phyloP scores from a whole-genome alignment of 2,888 invertebrate genomes.

The Orgyia antiqua region DNA sequence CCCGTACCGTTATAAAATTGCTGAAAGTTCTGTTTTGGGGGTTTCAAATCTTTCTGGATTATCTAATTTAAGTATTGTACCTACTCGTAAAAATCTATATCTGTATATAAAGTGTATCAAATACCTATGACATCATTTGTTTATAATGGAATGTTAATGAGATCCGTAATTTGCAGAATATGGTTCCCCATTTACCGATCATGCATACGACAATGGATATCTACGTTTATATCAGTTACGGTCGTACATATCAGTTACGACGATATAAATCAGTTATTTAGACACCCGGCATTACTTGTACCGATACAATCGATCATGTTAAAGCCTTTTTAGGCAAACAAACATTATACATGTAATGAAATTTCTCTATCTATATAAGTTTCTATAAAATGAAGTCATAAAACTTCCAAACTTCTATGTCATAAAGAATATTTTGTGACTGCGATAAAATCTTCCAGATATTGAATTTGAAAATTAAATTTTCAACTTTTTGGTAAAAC shows the following conservation, averaged over 20 bases:
- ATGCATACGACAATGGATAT: constrained; percentile 45
- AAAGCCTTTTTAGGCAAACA: constrained; percentile 20
- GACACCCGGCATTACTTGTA: too few relatives aligned
- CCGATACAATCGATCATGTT: constrained; percentile 23
- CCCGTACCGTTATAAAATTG: too few relatives aligned
- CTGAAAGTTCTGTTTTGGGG: too few relatives aligned
- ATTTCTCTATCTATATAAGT: constrained; percentile 17
- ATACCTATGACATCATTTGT: constrained; percentile 45
- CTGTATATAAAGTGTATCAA: constrained; percentile 18
- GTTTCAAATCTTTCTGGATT: too few relatives aligned
- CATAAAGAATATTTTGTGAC: constrained; percentile 12
- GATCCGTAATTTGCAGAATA: constrained; percentile 70
- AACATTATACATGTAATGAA: constrained; percentile 13
- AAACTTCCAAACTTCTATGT: constrained; percentile 13
- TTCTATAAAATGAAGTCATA: constrained; percentile 6
- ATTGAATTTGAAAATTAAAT: constrained; percentile 12
- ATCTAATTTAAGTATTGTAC: too few relatives aligned
- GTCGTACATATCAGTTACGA: too few relatives aligned
- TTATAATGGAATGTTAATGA: constrained; percentile 75
- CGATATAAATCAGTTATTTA: too few relatives aligned
- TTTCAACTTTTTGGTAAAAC: constrained; percentile 1
- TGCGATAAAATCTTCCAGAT: constrained; percentile 1
- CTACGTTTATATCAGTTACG: too few relatives aligned
- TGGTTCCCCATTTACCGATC: constrained; percentile 62
- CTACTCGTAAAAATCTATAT: too few relatives aligned